Base-by-base conservation (phyloP, 30 jellyfish, hydroid and myxozoan species). In the Turritopsis dohrnii region DNA sequence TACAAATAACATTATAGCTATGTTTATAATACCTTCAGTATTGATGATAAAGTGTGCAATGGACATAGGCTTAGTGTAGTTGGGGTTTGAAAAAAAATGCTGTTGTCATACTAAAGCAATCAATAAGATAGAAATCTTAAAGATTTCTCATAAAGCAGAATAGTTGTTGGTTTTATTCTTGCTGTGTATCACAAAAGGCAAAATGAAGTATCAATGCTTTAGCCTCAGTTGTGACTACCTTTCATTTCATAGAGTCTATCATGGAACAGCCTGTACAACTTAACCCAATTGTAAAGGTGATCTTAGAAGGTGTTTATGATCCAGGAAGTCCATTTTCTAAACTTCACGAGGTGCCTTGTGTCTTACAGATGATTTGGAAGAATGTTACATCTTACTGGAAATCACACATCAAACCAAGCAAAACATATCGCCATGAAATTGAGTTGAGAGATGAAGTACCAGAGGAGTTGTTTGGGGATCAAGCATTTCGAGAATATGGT, bases 291-390 rank as follows among this genome's bases (percentile, higher is more conserved):
- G 31, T 73, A 22, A 52, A 77, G 66, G 94, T 76, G 21, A 54
- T 89, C 1, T 86, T 89, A 4, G 84, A 84, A 65, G 96, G 96
- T 29, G 89, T 89, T 13, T 81, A 84, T 69, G 96, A 89, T 52
- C 86, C n/a, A 21, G 84, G 30, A 8, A 18, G 95, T 65, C 89
- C 26, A 0, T 84, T 89, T 0, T 30, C 54, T 30, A 71, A 54
- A 31, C 88, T 89, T 3, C 30, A 29, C 21, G 96, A 94, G 17
- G 74, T 80, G 91, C 88, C 94, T 83, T 88, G 74, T 74, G 30
- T 89, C 25, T 52, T 89, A 81, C 27, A 52, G 22, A 65, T 41
- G 24, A 85, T 89, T 28, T 89, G 96, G 96, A 27, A 71, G 19
- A 27, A 76, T 22, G 81, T 83, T 0, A 79, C 79, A 65, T 60